Conservation (phyloP, 2,113 vertebrate species). For the Bubo bubo region DNA sequence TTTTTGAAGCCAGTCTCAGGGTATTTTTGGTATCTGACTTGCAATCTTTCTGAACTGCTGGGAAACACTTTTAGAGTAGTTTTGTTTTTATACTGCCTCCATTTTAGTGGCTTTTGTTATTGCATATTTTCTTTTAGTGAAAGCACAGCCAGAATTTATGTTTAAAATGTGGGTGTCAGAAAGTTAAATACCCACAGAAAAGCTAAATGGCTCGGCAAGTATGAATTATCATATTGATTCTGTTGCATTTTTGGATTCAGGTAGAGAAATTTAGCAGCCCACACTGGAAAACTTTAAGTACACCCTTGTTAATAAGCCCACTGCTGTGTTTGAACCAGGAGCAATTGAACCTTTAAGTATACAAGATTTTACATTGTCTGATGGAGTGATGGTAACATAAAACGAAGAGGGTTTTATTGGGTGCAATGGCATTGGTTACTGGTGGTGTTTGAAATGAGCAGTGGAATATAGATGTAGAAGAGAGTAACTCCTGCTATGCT, state of each 20-base stretch:
- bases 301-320: neutral
- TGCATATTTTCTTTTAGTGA: neutral
- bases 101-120: neutral
- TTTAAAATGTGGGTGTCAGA: neutral
- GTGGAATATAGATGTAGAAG: neutral
- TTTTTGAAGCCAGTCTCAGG: neutral
- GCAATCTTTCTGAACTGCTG: neutral
- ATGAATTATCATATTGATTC: neutral
- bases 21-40: neutral
- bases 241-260: neutral
- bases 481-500: neutral
- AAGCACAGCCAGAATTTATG: neutral
- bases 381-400: neutral
- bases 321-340: neutral
- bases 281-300: neutral
- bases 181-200: neutral
- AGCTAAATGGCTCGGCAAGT: neutral
- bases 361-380: neutral
- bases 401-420: neutral
- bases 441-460: neutral
- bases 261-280: neutral
- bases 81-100: neutral
- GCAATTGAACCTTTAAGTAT: neutral
- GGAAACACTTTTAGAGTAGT: neutral
- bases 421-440: neutral